Evolutionary conservation across 2,888 invertebrate genomes (phyloP), one percentile per base, ranked within the genome.

Genomic region (Hirtodrosophila trivittata): DNA sequence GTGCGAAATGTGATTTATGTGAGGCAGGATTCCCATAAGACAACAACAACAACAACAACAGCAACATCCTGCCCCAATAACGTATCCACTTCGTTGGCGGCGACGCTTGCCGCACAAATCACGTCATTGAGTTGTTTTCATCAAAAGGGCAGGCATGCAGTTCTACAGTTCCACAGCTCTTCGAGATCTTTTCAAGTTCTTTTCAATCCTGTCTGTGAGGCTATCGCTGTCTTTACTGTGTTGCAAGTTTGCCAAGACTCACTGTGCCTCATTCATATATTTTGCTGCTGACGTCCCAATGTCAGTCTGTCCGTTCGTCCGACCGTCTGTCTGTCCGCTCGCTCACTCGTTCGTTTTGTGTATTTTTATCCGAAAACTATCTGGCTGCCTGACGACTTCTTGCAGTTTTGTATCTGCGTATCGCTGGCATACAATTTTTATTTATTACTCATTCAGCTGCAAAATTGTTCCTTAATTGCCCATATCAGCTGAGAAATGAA

Each of bases 401-500:
- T 85, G 87, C 78, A 80, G 78, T 85, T 80, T 80, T 87, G 86
- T 80, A 80, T 80, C 78, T 80, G 78, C 87, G 87, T 80, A 85
- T 87, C 78, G 87, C 82, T 82, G 87, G 80, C 80, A 80, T 87
- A 81, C 80, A 81, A 81, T 81, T 81, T 81, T 88, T 87, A 89
- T 89, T 87, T 87, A 89, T 87, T 89, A 88, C 87, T 87, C 89
- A 87, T 87, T 89, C 88, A 89, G 80, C 88, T 88, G 89, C 88
- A 88, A 87, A 87, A 87, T 87, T 89, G 88, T 88, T 89, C 87
- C 89, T 87, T 87, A 89, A 87, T 87, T 87, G 89, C 85, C 89
- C 87, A 86, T 88, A 87, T 89, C 89, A 89, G 88, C 76, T 82
- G 82, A 87, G 87, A 86, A 87, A 89, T 86, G 87, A 86, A 89